A percentile compares a stretch with the other conserved stretches of the same genome.
phyloP scores from a whole-genome alignment of 2,888 invertebrate species.

The Pinctada fucata region DNA sequence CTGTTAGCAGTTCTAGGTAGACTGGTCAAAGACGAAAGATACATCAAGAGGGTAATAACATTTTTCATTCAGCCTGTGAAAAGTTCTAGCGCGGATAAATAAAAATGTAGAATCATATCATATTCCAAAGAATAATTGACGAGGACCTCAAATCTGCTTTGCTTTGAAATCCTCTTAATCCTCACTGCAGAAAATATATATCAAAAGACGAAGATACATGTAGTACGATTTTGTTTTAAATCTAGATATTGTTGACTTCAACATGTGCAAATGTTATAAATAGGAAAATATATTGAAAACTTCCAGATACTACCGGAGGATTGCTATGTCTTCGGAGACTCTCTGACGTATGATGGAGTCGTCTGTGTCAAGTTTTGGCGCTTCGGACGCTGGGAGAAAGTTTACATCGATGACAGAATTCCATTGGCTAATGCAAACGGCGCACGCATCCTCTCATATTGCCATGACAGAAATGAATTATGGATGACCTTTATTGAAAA shows the following conservation, averaged over 20 bases:
- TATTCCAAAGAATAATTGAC: no score
- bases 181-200: no score
- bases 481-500: conserved; percentile 29
- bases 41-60: conserved; percentile 1
- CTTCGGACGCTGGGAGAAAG: conserved; percentile 31
- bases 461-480: conserved; percentile 11
- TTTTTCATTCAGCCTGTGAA: no score
- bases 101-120: no score
- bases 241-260: no score
- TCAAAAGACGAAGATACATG: no score
- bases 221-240: no score
- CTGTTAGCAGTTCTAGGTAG: conserved; percentile 10
- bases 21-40: not conserved
- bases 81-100: no score
- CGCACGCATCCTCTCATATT: conserved; percentile 8
- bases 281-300: no score
- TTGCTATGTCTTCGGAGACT: not conserved
- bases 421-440: conserved; percentile 5
- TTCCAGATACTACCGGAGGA: not conserved
- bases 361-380: conserved; percentile 29
- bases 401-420: conserved; percentile 35
- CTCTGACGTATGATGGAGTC: conserved; percentile 22
- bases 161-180: no score
- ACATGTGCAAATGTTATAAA: no score
- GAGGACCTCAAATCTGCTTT: no score